These are phyloP conservation scores for Catostomus latipinnis DNA, from an alignment of 2,797 vertebrate species.

Conservation along the genomic window DNA sequence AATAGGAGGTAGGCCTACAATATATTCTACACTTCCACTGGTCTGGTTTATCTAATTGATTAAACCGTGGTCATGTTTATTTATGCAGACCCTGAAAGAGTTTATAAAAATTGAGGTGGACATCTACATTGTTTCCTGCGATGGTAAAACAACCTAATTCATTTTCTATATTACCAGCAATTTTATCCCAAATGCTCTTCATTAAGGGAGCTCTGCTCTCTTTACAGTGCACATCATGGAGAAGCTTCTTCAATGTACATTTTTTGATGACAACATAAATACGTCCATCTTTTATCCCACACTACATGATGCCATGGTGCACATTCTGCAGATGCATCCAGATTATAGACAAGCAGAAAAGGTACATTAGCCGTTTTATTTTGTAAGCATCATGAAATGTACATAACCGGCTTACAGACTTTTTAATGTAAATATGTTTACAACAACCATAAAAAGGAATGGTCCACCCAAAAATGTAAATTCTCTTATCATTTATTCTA, in stretches of 20 bases:
- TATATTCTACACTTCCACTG: background rate
- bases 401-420: background rate
- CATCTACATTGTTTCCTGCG: slow-evolving; percentile 80
- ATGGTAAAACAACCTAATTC: slow-evolving; percentile 70
- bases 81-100: slow-evolving; percentile 80
- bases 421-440: background rate
- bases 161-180: background rate
- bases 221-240: slow-evolving; percentile 78
- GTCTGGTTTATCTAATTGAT: background rate
- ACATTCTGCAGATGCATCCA: slow-evolving; percentile 76
- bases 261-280: slow-evolving; percentile 85
- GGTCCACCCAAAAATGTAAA: too few relatives aligned
- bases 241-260: slow-evolving; percentile 78
- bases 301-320: slow-evolving; percentile 82
- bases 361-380: slow-evolving; percentile 9
- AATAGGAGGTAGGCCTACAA: background rate
- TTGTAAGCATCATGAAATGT: background rate
- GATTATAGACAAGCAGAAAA: slow-evolving; percentile 42
- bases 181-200: background rate
- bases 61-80: background rate
- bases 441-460: background rate
- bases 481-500: too few relatives aligned
- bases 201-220: background rate
- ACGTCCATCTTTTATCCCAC: slow-evolving; percentile 83
- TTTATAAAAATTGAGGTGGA: slow-evolving; percentile 82